Evolutionary conservation across 2,113 vertebrate genomes (phyloP).

Genomic region (Manacus vitellinus): DNA sequence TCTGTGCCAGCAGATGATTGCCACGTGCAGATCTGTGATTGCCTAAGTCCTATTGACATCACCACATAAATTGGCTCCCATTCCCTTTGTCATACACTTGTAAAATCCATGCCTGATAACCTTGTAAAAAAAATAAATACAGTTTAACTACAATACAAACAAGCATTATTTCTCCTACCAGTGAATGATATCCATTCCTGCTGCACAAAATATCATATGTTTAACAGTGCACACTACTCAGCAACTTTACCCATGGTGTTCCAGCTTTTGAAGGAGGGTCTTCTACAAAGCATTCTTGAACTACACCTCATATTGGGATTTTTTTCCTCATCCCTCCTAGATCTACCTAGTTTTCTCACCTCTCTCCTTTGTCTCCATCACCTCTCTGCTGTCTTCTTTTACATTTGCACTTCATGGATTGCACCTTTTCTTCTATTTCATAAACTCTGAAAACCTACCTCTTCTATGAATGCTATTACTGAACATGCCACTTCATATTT

Average conservation of each 20-base stretch:
- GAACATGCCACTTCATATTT: background rate
- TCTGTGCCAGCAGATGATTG: background rate
- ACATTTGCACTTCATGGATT: background rate
- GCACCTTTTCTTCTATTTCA: background rate
- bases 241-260: background rate
- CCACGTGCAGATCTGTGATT: background rate
- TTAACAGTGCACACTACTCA: background rate
- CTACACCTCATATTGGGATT: background rate
- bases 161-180: background rate
- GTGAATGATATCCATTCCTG: background rate
- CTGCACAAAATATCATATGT: background rate
- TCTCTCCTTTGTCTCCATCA: background rate
- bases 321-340: background rate
- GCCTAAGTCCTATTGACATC: background rate
- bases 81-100: background rate
- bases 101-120: conserved; percentile 8
- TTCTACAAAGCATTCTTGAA: background rate
- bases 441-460: background rate
- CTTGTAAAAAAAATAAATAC: background rate
- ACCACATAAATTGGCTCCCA: background rate
- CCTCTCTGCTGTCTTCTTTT: background rate
- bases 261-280: background rate
- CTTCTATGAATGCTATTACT: background rate
- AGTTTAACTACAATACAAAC: conserved; percentile 8
- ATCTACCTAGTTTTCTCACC: background rate